phyloP scores from a whole-genome alignment of 2,113 vertebrate species.

The Cochlearius cochlearius region DNA sequence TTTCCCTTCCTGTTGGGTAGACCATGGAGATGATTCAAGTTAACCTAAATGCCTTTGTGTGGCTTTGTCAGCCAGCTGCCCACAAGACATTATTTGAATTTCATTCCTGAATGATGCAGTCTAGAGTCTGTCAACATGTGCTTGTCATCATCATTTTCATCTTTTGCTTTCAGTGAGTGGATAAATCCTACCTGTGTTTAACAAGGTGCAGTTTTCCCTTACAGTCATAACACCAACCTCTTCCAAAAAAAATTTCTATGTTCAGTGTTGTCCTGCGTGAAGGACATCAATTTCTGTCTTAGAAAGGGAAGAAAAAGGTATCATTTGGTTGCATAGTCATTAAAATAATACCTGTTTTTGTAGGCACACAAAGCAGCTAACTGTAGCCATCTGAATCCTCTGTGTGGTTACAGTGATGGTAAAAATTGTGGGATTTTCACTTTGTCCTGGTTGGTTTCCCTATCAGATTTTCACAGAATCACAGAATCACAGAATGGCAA shows the following conservation, averaged over 20 bases:
- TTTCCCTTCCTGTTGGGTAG: neutral
- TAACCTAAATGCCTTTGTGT: constrained; percentile 26
- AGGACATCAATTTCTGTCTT: neutral
- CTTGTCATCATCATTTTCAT: constrained; percentile 23
- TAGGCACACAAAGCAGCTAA: neutral
- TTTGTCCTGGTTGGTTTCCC: neutral
- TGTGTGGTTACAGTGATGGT: neutral
- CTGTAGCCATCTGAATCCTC: neutral
- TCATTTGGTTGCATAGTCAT: neutral
- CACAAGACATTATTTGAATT: constrained; percentile 21
- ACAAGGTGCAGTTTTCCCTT: neutral
- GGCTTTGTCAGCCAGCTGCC: constrained; percentile 33
- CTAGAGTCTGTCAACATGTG: neutral
- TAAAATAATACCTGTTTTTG: neutral
- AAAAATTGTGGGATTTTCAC: neutral
- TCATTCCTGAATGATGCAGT: constrained; percentile 29
- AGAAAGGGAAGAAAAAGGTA: neutral
- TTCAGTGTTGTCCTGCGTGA: neutral
- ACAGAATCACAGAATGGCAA: no score
- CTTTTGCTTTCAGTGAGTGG: neutral
- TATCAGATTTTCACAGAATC: neutral
- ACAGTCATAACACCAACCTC: neutral
- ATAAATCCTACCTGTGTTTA: neutral
- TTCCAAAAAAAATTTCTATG: neutral
- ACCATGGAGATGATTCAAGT: neutral